Base-by-base conservation (phyloP, 64 coral and sea anemone species). In the Anthopleura sola region DNA sequence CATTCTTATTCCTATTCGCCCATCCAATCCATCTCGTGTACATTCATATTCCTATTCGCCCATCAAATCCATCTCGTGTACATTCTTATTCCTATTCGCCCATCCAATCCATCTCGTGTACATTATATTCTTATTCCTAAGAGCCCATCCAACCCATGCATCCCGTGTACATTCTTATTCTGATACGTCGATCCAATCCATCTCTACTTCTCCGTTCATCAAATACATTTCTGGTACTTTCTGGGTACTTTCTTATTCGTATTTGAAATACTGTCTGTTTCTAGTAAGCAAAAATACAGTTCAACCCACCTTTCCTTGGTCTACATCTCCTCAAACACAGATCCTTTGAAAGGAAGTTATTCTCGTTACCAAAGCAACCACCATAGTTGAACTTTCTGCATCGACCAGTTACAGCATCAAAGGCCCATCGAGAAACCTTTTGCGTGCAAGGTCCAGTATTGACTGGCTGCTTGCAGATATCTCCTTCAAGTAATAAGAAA, bases 301-400 rank as follows among this genome's bases (percentile, higher is more conserved):
- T n/a, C n/a, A n/a, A n/a, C 66, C 34, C 10, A 71, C 66, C 66
- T 33, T 71, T 71, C 13, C 28, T 11, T 71, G 66, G 26, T 15
- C 29, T 71, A 23, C 95, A 98, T 84, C 85, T 88, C 44, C 55
- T 60, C 6, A 46, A 50, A 64, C 95, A 98, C 5, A 78, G 82
- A 34, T 89, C 28, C 32, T 89, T 82, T 9, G 86, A 79, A 11
- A 68, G 33, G 83, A 98, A 98, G 39, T 93, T 98, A 49, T 98
- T 98, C 64, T 90, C 88, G 28, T 93, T 98, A 9, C 95, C 95
- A 91, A 88, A 91, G 66, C 91, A 93, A 39, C 95, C 95, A 23
- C 95, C 92, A 56, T 91, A 98, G 32, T 77, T 84, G 28, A 98
- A 98, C 37, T 58, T 51, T 29, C 55, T 78, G 78, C 95, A 98